Base-by-base conservation (phyloP, 2,113 vertebrate genomes). In the Myocastor coypus region DNA sequence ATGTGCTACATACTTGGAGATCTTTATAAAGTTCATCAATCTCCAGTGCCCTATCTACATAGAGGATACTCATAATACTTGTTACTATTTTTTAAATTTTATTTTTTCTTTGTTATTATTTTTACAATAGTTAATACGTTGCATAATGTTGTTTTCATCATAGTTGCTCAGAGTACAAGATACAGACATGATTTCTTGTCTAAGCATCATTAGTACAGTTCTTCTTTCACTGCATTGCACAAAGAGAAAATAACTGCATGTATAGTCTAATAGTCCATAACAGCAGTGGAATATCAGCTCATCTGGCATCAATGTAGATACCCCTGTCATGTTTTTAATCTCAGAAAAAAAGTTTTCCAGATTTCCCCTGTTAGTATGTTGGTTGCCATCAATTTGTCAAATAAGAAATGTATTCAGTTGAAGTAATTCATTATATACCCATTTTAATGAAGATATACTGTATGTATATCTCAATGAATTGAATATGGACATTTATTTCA, bases 41-140 rank as follows among this genome's bases (percentile, higher is more conserved):
- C 24, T 94, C 14, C 57, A 66, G 59, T 85, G 30, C 11, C 46
- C 92, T 63, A 82, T 77, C 28, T 96, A 34, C 40, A 83, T 81
- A 92, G 42, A 63, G 26, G 96, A 84, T 83, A 37, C 28, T 89
- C 19, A 55, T 83, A 90, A 89, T 30, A 87, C 11, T n/a, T n/a
- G n/a, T n/a, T n/a, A n/a, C n/a, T n/a, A n/a, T n/a, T n/a, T n/a
- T n/a, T n/a, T n/a, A n/a, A n/a, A n/a, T n/a, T n/a, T n/a, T n/a
- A n/a, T n/a, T n/a, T n/a, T n/a, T n/a, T n/a, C n/a, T n/a, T n/a
- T n/a, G n/a, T n/a, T n/a, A n/a, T n/a, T n/a, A n/a, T n/a, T n/a
- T n/a, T n/a, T n/a, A n/a, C n/a, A n/a, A n/a, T n/a, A n/a, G n/a
- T n/a, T n/a, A n/a, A n/a, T n/a, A n/a, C n/a, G n/a, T n/a, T n/a